Evolutionary conservation across 1,140 invertebrate species (phyloP).

Genomic region (Zaprionus ghesquierei): DNA sequence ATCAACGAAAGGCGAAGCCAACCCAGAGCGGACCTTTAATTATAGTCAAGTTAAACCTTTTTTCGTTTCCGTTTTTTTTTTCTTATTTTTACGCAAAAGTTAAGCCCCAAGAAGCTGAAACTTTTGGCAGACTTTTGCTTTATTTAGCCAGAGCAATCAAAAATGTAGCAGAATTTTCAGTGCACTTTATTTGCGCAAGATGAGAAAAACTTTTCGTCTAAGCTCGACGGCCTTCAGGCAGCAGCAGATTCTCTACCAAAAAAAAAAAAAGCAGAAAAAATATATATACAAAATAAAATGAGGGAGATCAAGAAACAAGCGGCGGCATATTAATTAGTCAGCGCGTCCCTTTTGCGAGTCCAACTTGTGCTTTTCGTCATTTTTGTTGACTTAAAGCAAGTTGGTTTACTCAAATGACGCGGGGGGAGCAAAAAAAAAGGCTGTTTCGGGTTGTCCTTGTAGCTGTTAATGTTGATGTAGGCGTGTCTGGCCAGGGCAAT

Average conservation of each 20-base stretch:
- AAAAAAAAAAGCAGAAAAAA: constrained; percentile 24
- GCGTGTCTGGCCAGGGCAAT: constrained; percentile 17
- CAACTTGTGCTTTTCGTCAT: constrained; percentile 13
- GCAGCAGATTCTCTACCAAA: constrained; percentile 13
- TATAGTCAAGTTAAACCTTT: constrained; percentile 63
- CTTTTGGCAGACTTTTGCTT: constrained; percentile 48
- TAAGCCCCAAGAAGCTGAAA: constrained; percentile 25
- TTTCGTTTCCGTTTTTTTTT: constrained; percentile 3
- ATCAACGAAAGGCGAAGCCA: constrained; percentile 21
- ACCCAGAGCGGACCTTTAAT: constrained; percentile 58
- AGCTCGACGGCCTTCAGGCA: constrained; percentile 3
- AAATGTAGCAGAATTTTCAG: constrained; percentile 33
- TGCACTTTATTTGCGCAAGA: constrained; percentile 24
- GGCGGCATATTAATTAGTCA: constrained; percentile 67
- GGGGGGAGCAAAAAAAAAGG: neutral
- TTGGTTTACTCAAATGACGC: neutral
- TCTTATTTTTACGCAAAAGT: constrained; percentile 24
- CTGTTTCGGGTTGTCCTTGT: neutral
- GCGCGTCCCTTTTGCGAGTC: constrained; percentile 23
- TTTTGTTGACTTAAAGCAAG: constrained; percentile 28
- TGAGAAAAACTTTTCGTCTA: constrained; percentile 19
- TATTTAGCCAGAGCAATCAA: constrained; percentile 47
- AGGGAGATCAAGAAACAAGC: constrained; percentile 27
- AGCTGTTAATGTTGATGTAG: constrained; percentile 31
- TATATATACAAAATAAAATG: constrained; percentile 33